Percentiles rank a stretch among this genome's conserved stretches.
phyloP scores from a whole-genome alignment of 2,113 vertebrate species.

The Australoheros scitulus region DNA sequence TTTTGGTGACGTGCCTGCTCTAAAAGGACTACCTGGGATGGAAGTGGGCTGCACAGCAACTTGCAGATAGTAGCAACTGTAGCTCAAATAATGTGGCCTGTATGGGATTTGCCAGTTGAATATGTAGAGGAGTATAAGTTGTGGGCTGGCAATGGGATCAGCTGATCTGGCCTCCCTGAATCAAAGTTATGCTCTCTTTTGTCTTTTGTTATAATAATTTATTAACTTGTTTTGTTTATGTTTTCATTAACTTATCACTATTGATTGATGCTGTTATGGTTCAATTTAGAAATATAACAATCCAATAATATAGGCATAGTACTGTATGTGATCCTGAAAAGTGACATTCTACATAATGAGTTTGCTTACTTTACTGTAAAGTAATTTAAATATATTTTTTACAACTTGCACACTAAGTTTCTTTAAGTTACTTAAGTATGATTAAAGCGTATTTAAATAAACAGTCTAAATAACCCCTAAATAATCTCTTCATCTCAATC shows the following conservation, averaged over 20 bases:
- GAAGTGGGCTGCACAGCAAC: not conserved
- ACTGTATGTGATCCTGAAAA: not conserved
- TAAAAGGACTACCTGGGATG: not conserved
- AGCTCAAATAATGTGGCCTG: no score
- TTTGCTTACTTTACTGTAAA: not conserved
- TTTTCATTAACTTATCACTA: not conserved
- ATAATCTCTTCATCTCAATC: not conserved
- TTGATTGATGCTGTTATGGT: accelerated
- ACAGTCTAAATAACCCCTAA: not conserved
- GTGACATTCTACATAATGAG: not conserved
- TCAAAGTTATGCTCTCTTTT: no score
- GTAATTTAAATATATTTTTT: not conserved
- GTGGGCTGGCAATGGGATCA: no score
- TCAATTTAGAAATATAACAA: not conserved
- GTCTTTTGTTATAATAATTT: not conserved
- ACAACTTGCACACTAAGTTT: not conserved
- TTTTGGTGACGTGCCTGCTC: not conserved
- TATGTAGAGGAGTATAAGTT: no score
- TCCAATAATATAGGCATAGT: not conserved
- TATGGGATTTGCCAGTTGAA: no score
- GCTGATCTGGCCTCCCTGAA: no score
- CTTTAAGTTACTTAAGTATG: not conserved
- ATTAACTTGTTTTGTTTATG: not conserved
- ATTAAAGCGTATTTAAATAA: not conserved
- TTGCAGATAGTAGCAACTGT: not conserved